These are phyloP conservation scores for Telmatherina bonti DNA, from an alignment of 2,797 vertebrate species.

Conservation along the genomic window DNA sequence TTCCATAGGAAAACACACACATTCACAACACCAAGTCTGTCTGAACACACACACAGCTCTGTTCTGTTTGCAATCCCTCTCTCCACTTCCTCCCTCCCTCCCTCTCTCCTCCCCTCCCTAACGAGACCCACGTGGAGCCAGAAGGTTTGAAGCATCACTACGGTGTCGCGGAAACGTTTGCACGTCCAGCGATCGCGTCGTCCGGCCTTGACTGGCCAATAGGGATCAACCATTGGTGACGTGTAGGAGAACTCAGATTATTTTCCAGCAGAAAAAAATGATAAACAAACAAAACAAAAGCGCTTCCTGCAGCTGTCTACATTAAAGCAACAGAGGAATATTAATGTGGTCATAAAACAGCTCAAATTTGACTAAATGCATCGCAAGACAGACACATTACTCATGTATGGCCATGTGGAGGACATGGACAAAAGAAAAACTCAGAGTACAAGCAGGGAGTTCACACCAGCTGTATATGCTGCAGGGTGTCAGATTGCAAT, in stretches of 20 bases:
- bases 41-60: conserved; percentile 67
- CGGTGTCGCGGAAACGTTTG: conserved; percentile 15
- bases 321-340: background rate
- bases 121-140: conserved; percentile 72
- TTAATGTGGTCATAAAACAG: background rate
- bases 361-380: background rate
- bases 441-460: background rate
- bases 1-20: conserved; percentile 69
- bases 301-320: background rate
- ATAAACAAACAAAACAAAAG: background rate
- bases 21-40: conserved; percentile 67
- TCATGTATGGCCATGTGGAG: background rate
- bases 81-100: conserved; percentile 23
- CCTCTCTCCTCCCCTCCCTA: conserved; percentile 30
- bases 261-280: too few relatives aligned
- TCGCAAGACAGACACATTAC: background rate
- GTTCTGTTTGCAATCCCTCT: conserved; percentile 52
- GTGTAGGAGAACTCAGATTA: background rate
- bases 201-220: background rate
- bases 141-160: conserved; percentile 36
- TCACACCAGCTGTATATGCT: background rate
- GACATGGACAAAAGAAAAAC: background rate
- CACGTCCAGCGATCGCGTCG: background rate
- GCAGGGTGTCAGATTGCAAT: background rate
- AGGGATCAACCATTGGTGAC: background rate